Evolutionary conservation across 2,797 vertebrate species (phyloP).

Genomic region (Bovichtus diacanthus): DNA sequence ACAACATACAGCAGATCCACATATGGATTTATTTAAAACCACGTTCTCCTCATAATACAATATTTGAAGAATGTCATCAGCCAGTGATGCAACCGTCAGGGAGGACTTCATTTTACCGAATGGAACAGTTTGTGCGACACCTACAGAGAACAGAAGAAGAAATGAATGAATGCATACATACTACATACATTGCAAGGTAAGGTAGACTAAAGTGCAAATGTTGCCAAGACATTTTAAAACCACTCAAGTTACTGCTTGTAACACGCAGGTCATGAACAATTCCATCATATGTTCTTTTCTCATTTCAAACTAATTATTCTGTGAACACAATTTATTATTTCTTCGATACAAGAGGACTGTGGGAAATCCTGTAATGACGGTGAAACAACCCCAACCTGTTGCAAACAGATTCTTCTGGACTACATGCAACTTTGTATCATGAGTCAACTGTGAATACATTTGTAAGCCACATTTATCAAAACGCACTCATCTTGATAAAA

Average conservation of each 20-base stretch:
- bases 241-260: too few relatives aligned
- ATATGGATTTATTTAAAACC: constrained; percentile 61
- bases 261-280: neutral
- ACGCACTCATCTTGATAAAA: too few relatives aligned
- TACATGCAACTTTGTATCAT: too few relatives aligned
- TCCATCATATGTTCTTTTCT: too few relatives aligned
- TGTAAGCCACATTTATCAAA: too few relatives aligned
- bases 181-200: neutral
- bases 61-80: constrained; percentile 50
- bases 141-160: constrained; percentile 60
- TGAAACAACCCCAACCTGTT: too few relatives aligned
- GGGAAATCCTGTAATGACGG: too few relatives aligned
- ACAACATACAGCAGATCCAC: constrained; percentile 64
- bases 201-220: neutral
- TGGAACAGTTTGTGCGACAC: constrained; percentile 86
- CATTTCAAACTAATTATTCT: too few relatives aligned
- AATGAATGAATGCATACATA: constrained; percentile 1
- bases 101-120: constrained; percentile 80
- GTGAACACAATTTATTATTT: too few relatives aligned
- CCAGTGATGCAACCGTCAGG: constrained; percentile 9
- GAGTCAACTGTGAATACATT: too few relatives aligned
- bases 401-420: too few relatives aligned
- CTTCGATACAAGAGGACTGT: too few relatives aligned
- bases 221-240: neutral
- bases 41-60: constrained; percentile 39